Base-by-base conservation (phyloP, 2,888 invertebrate genomes). In the Salpingus planirostris region DNA sequence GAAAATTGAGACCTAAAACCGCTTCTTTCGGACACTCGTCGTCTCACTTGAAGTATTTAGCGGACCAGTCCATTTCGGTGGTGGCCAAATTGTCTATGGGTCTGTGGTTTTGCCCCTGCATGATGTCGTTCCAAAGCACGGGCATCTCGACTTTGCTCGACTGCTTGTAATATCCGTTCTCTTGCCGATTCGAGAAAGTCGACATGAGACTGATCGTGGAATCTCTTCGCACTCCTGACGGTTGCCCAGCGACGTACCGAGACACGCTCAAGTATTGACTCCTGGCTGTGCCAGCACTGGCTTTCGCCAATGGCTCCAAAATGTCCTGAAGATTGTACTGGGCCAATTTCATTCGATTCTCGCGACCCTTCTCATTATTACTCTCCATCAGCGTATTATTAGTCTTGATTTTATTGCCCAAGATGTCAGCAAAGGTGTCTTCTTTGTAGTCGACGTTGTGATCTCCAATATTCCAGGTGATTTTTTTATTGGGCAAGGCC, bases 251-350 rank as follows among this genome's bases (percentile, higher is more conserved):
- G 46, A 86, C 76, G 63, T 87, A 88, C 53, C 88, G 73, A 44
- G 86, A 77, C 42, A 85, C 79, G 44, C 78, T 76, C 42, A 88
- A 64, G 65, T 88, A 88, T 42, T 83, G 79, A 50, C 82, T 81
- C 47, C 85, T 85, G 2, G 78, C 80, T 11, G 56, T 60, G 18
- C 58, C 59, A 15, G 58, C 60, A 38, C 57, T 62, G 8, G 59
- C 57, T 49, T 64, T 62, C 11, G 59, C 56, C 38, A 59, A 42
- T 2, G 64, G 63, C 37, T 63, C 62, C 18, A 65, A 43, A 24
- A 65, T 55, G 26, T 65, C 65, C 43, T 65, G 62, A 21, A 67
- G 52, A 46, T 69, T 68, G 40, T 63, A 68, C 35, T 66, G 63
- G 42, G 67, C 67, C 56, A 69, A 62, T 44, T 67, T 67, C 24